Percentiles rank a stretch among this genome's conserved stretches.
These are phyloP conservation scores for Mesembrinibis cayennensis DNA, from an alignment of 2,113 vertebrate species.

Conservation along the genomic window DNA sequence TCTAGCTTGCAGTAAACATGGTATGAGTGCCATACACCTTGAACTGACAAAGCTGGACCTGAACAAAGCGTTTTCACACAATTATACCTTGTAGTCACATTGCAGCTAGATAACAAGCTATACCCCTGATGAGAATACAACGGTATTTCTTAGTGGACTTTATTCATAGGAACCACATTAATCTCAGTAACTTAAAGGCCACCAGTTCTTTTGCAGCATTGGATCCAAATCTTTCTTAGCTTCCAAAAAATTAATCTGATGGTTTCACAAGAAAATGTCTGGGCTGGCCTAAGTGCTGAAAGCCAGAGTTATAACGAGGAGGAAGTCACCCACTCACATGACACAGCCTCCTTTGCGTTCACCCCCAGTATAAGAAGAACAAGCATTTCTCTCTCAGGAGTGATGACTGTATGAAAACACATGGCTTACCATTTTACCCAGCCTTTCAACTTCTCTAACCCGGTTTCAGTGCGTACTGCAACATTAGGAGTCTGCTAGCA, in stretches of 20 bases:
- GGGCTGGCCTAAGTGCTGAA: neutral
- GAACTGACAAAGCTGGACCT: neutral
- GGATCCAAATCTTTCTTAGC: neutral
- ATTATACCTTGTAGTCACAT: neutral
- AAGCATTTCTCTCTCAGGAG: neutral
- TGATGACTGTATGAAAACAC: neutral
- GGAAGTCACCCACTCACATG: neutral
- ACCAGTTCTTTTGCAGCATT: neutral
- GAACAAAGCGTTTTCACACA: neutral
- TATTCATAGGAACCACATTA: neutral
- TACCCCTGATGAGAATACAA: neutral
- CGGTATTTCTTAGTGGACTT: neutral
- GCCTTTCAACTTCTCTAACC: neutral
- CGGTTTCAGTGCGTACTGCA: neutral
- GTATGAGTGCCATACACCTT: neutral
- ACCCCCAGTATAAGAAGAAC: neutral
- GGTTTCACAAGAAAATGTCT: neutral
- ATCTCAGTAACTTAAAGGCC: neutral
- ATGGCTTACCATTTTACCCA: neutral
- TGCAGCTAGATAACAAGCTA: neutral
- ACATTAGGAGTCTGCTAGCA: neutral
- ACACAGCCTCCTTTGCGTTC: neutral
- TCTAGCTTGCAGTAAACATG: neutral
- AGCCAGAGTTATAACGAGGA: neutral
- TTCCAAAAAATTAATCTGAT: neutral